Conservation (phyloP, 2,888 invertebrate species). For the Ennomos erosarius region DNA sequence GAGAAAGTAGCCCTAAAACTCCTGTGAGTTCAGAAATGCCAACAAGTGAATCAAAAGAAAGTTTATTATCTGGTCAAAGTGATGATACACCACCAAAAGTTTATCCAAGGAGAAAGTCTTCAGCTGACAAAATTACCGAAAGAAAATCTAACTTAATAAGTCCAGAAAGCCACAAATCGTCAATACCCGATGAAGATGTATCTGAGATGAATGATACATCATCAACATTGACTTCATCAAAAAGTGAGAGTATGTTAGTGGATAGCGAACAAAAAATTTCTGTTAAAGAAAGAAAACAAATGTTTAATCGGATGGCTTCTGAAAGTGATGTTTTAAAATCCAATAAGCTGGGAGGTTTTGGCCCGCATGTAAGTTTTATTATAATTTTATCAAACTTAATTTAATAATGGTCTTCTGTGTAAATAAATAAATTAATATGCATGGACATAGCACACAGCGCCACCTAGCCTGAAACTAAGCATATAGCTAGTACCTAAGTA, state of each 20-base stretch:
- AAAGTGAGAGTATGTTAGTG: slow-evolving; percentile 72
- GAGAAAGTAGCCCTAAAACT: slow-evolving; percentile 46
- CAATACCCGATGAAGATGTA: slow-evolving; percentile 57
- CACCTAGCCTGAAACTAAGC: no score
- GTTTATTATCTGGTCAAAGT: slow-evolving; percentile 44
- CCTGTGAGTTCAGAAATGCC: slow-evolving; percentile 39
- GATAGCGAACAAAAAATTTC: slow-evolving; percentile 89
- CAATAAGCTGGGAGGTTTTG: slow-evolving; percentile 62
- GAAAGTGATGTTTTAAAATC: slow-evolving; percentile 88
- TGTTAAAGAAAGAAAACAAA: slow-evolving; percentile 96
- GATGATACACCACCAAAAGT: slow-evolving; percentile 68
- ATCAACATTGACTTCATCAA: slow-evolving; percentile 59
- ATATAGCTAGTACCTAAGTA: no score
- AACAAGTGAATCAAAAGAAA: slow-evolving; percentile 58
- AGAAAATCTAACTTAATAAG: slow-evolving; percentile 54
- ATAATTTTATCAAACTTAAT: not conserved
- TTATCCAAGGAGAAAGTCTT: slow-evolving; percentile 66
- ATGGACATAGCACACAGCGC: no score
- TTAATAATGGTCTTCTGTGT: no score
- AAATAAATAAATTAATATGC: no score
- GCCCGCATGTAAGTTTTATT: slow-evolving; percentile 86
- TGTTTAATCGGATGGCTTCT: slow-evolving; percentile 96
- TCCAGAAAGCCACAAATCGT: slow-evolving; percentile 47
- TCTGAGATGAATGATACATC: slow-evolving; percentile 50
- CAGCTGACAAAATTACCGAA: slow-evolving; percentile 60